A percentile compares a stretch with the other conserved stretches of the same genome.
Evolutionary conservation across 2,113 vertebrate species (phyloP).

Genomic region (Dipodomys spectabilis): DNA sequence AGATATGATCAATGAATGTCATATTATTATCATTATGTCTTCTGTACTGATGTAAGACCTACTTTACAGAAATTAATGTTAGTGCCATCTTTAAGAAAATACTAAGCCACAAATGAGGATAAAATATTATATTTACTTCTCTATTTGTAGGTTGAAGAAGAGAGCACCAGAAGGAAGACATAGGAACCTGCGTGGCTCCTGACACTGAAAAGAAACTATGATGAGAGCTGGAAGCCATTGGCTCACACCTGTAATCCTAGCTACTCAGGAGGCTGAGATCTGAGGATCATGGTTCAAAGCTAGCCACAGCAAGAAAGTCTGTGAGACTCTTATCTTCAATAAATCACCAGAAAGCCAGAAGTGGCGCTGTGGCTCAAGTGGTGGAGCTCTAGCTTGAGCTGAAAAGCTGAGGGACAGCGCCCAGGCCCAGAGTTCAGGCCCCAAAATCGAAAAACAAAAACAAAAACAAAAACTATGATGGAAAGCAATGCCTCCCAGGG

Average conservation of each 20-base stretch:
- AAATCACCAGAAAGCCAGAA: too few species aligned
- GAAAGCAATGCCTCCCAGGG: conserved; percentile 25
- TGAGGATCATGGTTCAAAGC: too few species aligned
- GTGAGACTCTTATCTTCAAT: too few species aligned
- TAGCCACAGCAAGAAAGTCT: too few species aligned
- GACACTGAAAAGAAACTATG: conserved; percentile 8
- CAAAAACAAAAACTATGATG: too few species aligned
- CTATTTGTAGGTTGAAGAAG: conserved; percentile 13
- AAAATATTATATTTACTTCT: background rate
- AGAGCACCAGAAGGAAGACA: conserved; percentile 1
- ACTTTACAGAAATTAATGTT: background rate
- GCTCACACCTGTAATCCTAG: too few species aligned
- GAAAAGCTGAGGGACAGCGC: too few species aligned
- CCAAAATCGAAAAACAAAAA: too few species aligned
- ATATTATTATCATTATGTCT: conserved; percentile 16
- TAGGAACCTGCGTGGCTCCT: background rate
- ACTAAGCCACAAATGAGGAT: conserved; percentile 45
- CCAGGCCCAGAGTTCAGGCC: too few species aligned
- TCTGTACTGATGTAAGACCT: background rate
- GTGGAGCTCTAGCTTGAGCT: too few species aligned
- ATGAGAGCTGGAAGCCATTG: background rate
- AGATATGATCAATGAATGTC: background rate
- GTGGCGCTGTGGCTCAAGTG: too few species aligned
- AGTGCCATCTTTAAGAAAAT: conserved; percentile 27
- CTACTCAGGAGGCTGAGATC: too few species aligned